phyloP scores from a whole-genome alignment of 1,140 invertebrate species.

The Orius laevigatus region DNA sequence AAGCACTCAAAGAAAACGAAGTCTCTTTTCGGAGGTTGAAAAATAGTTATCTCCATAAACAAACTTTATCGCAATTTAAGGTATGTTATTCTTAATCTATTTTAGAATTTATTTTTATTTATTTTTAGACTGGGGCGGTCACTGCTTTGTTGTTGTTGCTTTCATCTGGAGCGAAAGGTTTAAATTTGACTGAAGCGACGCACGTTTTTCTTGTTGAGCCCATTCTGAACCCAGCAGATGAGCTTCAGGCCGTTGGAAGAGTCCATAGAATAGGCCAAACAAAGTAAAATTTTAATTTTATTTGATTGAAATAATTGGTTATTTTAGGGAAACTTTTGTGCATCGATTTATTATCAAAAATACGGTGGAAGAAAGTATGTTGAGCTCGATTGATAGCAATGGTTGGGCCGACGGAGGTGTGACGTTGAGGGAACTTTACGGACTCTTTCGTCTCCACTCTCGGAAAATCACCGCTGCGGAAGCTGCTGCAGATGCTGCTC shows the following conservation, averaged over 20 bases:
- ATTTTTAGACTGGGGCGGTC: constrained; percentile 26
- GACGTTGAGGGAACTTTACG: constrained; percentile 16
- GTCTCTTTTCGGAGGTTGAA: constrained; percentile 31
- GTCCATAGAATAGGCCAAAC: constrained; percentile 67
- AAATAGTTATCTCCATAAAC: constrained; percentile 26
- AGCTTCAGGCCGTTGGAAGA: constrained; percentile 60
- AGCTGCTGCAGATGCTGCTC: too few relatives aligned
- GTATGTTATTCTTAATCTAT: constrained; percentile 23
- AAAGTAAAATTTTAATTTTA: constrained; percentile 28
- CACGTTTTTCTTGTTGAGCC: constrained; percentile 65
- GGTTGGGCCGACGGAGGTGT: constrained; percentile 18
- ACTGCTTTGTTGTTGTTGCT: constrained; percentile 51
- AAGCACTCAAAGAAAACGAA: constrained; percentile 41
- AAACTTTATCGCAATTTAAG: constrained; percentile 37
- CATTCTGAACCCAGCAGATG: constrained; percentile 52
- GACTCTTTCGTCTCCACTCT: constrained; percentile 15
- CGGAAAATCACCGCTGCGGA: too few relatives aligned
- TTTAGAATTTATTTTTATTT: neutral
- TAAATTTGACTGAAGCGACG: constrained; percentile 64
- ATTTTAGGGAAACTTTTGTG: constrained; percentile 35
- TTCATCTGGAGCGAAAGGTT: constrained; percentile 50
- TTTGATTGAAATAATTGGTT: neutral
- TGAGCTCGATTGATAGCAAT: constrained; percentile 15
- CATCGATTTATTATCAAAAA: constrained; percentile 49
- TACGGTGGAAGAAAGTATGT: constrained; percentile 55